Evolutionary conservation across 1,140 invertebrate species (phyloP).

Genomic region (Tetragnatha versicolor): DNA sequence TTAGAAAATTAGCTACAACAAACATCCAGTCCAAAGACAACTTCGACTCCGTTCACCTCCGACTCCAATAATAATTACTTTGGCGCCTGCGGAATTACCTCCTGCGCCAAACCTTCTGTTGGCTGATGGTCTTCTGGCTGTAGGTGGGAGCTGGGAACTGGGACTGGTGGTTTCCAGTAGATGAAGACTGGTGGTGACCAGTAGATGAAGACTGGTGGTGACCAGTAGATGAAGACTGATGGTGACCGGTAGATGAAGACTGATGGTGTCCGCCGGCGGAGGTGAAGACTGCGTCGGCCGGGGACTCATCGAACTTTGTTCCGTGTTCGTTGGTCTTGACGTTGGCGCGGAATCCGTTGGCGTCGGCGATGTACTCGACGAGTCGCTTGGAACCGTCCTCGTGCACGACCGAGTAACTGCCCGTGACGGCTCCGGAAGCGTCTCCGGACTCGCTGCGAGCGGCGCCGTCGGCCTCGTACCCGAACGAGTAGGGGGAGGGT

Average conservation of each 20-base stretch:
- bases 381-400: slow-evolving; percentile 58
- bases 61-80: no score
- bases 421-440: slow-evolving; percentile 52
- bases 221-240: no score
- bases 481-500: slow-evolving; percentile 47
- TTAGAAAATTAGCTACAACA: no score
- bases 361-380: slow-evolving; percentile 60
- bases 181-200: no score
- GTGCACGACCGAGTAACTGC: slow-evolving; percentile 57
- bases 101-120: slow-evolving; percentile 16
- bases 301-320: slow-evolving; percentile 13
- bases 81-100: no score
- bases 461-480: slow-evolving; percentile 37
- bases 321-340: slow-evolving; percentile 58
- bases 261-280: not conserved
- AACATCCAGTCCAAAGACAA: no score
- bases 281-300: slow-evolving; percentile 17
- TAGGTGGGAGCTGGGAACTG: slow-evolving; percentile 9
- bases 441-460: slow-evolving; percentile 47
- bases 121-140: slow-evolving; percentile 16
- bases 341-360: slow-evolving; percentile 60
- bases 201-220: no score
- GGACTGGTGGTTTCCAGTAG: not conserved
- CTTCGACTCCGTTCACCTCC: no score
- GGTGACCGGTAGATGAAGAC: not conserved